Evolutionary conservation across 2,888 invertebrate species (phyloP).

Genomic region (Creontiades dilutus): DNA sequence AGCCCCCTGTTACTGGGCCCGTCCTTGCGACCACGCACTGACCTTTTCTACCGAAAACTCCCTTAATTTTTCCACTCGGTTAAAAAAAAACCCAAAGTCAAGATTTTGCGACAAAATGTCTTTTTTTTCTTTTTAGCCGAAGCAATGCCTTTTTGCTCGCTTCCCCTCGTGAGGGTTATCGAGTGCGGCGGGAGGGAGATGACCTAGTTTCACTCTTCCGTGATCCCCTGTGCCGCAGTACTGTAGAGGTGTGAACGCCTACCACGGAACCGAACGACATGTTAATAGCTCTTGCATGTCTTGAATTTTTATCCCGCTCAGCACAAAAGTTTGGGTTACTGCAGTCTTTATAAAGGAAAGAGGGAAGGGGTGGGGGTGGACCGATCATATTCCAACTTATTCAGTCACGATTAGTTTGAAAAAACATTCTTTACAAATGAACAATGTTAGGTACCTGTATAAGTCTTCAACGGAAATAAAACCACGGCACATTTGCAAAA

Average conservation of each 20-base stretch:
- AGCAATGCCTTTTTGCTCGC: no score
- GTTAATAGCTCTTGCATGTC: constrained; percentile 40
- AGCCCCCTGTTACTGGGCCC: constrained; percentile 40
- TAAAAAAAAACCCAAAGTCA: no score
- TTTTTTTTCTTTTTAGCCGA: no score
- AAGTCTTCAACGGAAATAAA: no score
- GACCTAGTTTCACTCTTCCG: constrained; percentile 53
- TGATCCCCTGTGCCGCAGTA: constrained; percentile 58
- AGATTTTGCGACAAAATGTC: no score
- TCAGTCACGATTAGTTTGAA: background rate
- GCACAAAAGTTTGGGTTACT: background rate
- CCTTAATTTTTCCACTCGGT: background rate
- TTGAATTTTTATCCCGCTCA: background rate
- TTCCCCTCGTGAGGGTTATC: background rate
- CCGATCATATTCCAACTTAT: background rate
- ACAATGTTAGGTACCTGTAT: no score
- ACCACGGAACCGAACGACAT: constrained; percentile 37
- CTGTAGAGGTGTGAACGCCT: constrained; percentile 5
- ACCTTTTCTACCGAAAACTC: background rate
- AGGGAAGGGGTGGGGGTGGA: background rate
- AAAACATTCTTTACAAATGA: no score
- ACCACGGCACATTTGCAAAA: no score
- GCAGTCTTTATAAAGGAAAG: background rate
- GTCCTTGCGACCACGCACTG: constrained; percentile 45
- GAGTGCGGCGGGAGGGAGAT: constrained; percentile 29